Evolutionary conservation across 2,797 vertebrate genomes (phyloP), one percentile per base, ranked within the genome.

Genomic region (Phoebastria nigripes): DNA sequence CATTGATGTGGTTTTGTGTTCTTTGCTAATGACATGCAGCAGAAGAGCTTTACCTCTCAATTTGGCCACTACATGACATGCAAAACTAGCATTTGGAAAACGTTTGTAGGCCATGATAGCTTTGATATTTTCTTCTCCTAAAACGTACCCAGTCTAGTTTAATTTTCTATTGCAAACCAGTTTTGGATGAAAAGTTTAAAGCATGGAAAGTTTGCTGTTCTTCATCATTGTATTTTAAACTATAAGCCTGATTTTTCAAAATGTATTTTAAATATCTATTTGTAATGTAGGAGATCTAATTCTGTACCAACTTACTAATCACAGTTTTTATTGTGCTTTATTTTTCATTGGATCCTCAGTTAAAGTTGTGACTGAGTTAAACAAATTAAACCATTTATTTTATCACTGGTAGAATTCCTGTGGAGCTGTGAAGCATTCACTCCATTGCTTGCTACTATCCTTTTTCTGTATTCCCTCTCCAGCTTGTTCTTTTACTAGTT

Each of bases 401-500:
- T 98, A 97, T 95, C 96, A 94, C 90, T 91, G 84, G 94, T 95
- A 96, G 95, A 98, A 97, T 98, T 97, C 97, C 97, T 97, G 96
- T 91, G 94, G 97, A 97, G 98, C 97, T 98, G 96, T 95, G 92
- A 98, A 98, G 92, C 96, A 96, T 97, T 96, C 92, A 59, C 94
- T 97, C 92, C 91, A 94, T 90, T 97, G 90, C 96, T 93, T 97
- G 92, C 97, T 98, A 96, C 95, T 97, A 71, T 93, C 89, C 42
- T 85, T 97, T 95, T 97, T 96, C 96, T 97, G 90, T 94, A 93
- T 97, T 97, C 74, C 92, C 82, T 97, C 95, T 97, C 83, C 93
- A 97, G 97, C 97, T 96, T 98, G 97, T 98, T 97, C 97, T 98
- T 98, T 98, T 97, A 96, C 93, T 98, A 98, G 93, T 97, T 97